Conservation (phyloP, 2,797 vertebrate species). For the Anas bahamensis region DNA sequence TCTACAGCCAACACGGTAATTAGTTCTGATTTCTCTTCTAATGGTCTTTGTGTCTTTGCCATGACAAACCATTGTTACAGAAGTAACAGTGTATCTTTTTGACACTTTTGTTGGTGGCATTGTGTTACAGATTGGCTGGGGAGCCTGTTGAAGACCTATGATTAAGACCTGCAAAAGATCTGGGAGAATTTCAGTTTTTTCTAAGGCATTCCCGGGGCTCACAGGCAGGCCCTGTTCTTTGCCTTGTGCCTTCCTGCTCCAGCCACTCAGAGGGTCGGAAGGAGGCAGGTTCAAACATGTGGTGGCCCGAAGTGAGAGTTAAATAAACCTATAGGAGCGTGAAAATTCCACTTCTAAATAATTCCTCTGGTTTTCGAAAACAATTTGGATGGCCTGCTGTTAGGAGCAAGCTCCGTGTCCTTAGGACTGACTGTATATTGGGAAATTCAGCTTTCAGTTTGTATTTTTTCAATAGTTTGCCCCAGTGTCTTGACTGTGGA, state of each 20-base stretch:
- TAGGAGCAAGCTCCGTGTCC: not conserved
- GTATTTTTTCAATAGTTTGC: not conserved
- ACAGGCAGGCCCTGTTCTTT: not conserved
- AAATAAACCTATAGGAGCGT: not conserved
- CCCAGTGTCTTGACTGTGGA: not conserved
- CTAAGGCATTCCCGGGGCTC: not conserved
- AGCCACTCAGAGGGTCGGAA: not conserved
- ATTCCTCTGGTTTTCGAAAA: not conserved
- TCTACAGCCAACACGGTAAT: not conserved
- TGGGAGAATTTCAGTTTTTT: not conserved
- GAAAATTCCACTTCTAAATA: not conserved
- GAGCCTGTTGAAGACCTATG: not conserved
- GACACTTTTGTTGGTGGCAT: not conserved
- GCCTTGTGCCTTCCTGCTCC: not conserved
- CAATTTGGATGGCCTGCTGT: not conserved
- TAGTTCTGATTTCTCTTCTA: not conserved
- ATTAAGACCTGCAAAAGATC: conserved; percentile 37
- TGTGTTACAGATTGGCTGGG: not conserved
- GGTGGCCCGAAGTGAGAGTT: not conserved
- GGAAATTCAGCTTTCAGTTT: not conserved
- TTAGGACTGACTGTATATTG: not conserved
- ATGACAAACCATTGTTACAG: not conserved
- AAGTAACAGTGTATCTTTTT: not conserved
- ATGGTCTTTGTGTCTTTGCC: not conserved
- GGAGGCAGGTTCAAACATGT: not conserved